Evolutionary conservation across 2,888 invertebrate genomes (phyloP).

Genomic region (Meganola albula): DNA sequence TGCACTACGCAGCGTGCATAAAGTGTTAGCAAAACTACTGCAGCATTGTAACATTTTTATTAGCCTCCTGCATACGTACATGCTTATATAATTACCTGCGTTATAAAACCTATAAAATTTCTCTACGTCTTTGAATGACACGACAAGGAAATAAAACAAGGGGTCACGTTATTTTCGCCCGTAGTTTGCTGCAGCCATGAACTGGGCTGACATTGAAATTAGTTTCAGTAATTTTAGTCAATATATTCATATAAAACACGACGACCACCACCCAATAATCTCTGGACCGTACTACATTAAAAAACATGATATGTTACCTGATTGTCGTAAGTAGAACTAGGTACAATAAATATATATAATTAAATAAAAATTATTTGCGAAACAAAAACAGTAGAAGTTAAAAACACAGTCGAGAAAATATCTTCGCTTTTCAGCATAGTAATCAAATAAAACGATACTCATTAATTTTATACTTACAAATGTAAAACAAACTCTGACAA

Average conservation of each 20-base stretch:
- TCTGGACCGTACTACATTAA: slow-evolving; percentile 42
- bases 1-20: too few species aligned
- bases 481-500: slow-evolving; percentile 17
- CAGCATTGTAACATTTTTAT: too few species aligned
- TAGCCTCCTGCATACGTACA: slow-evolving; percentile 12
- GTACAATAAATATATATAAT: slow-evolving; percentile 1
- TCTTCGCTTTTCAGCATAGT: too few species aligned
- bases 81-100: slow-evolving; percentile 20
- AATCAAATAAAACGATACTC: slow-evolving; percentile 14
- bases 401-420: too few species aligned
- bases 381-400: neutral
- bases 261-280: slow-evolving; percentile 32
- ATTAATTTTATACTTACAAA: slow-evolving; percentile 7
- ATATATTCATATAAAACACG: slow-evolving; percentile 29
- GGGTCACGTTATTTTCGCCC: slow-evolving; percentile 26
- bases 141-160: slow-evolving; percentile 46
- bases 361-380: slow-evolving; percentile 1
- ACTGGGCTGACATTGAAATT: slow-evolving; percentile 42
- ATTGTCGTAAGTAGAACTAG: slow-evolving; percentile 41
- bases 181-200: slow-evolving; percentile 38
- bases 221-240: slow-evolving; percentile 13
- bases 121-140: slow-evolving; percentile 39
- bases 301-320: slow-evolving; percentile 38
- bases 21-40: too few species aligned
- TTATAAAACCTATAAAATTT: slow-evolving; percentile 40